These are phyloP conservation scores for Prionailurus viverrinus DNA, from an alignment of 2,113 vertebrate species.

Conservation along the genomic window DNA sequence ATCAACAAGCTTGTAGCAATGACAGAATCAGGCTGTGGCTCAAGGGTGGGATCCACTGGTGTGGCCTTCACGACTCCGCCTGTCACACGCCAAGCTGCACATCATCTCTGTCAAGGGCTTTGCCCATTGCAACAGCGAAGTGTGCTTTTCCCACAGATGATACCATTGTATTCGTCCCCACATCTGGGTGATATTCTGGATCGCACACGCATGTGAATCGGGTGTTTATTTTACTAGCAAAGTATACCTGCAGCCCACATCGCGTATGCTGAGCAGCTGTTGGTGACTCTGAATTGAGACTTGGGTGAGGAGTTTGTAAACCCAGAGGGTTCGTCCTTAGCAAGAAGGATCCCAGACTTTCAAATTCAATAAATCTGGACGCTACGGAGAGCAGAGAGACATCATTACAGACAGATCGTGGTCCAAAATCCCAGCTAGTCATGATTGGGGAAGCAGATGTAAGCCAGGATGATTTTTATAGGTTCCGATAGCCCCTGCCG, in stretches of 20 bases:
- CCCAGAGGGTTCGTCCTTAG: conserved; percentile 82
- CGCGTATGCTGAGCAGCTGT: conserved; percentile 86
- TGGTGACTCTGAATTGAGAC: conserved; percentile 84
- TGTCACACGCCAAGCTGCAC: background rate
- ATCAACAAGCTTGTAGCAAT: background rate
- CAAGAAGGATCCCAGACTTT: conserved; percentile 85
- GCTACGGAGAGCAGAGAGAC: conserved; percentile 78
- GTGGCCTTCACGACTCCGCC: background rate
- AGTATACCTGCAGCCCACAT: conserved; percentile 88
- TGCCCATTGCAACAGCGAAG: conserved; percentile 55
- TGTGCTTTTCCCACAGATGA: conserved; percentile 65
- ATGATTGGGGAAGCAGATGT: conserved; percentile 87
- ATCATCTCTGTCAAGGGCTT: conserved; percentile 21
- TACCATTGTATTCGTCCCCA: conserved; percentile 49
- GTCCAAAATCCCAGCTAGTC: conserved; percentile 80
- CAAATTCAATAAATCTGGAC: conserved; percentile 87
- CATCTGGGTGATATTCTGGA: conserved; percentile 77
- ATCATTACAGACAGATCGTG: conserved; percentile 79
- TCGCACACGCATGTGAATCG: conserved; percentile 54
- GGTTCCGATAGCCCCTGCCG: conserved; percentile 75
- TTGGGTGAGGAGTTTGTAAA: conserved; percentile 83
- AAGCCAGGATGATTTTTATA: conserved; percentile 84
- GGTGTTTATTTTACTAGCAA: conserved; percentile 85
- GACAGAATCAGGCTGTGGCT: conserved; percentile 55
- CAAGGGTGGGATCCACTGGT: conserved; percentile 17